Evolutionary conservation across 2,888 invertebrate genomes (phyloP).

Genomic region (Asteroscopus sphinx): DNA sequence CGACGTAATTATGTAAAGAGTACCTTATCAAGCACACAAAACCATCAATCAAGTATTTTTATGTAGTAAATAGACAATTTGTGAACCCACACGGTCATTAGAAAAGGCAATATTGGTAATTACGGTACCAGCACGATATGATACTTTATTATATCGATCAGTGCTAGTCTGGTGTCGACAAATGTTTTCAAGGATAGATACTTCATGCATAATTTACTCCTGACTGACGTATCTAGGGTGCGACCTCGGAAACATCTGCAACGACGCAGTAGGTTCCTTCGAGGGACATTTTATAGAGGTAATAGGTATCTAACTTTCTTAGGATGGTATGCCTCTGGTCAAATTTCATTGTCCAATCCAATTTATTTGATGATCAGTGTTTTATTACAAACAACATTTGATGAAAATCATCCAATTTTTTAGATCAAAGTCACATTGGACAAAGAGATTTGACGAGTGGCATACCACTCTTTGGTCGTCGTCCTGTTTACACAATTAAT

Average conservation of each 20-base stretch:
- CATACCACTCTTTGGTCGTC: no score
- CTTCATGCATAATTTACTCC: slow-evolving; percentile 43
- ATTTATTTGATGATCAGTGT: no score
- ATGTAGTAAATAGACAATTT: slow-evolving; percentile 18
- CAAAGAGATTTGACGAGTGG: no score
- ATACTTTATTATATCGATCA: slow-evolving; percentile 46
- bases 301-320: no score
- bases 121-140: slow-evolving; percentile 14
- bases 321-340: no score
- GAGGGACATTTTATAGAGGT: not conserved
- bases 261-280: slow-evolving; percentile 6
- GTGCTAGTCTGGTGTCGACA: slow-evolving; percentile 14
- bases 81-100: slow-evolving; percentile 14
- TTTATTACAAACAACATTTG: no score
- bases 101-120: slow-evolving; percentile 23
- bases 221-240: slow-evolving; percentile 29
- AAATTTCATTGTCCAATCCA: no score
- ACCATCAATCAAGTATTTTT: slow-evolving; percentile 21
- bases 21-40: slow-evolving; percentile 5
- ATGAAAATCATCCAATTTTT: no score
- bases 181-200: slow-evolving; percentile 43
- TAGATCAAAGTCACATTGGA: no score
- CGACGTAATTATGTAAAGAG: slow-evolving; percentile 7
- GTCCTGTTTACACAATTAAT: no score
- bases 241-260: slow-evolving; percentile 40